Evolutionary conservation across 2,113 vertebrate genomes (phyloP).

Genomic region (Atherinomorus stipes): DNA sequence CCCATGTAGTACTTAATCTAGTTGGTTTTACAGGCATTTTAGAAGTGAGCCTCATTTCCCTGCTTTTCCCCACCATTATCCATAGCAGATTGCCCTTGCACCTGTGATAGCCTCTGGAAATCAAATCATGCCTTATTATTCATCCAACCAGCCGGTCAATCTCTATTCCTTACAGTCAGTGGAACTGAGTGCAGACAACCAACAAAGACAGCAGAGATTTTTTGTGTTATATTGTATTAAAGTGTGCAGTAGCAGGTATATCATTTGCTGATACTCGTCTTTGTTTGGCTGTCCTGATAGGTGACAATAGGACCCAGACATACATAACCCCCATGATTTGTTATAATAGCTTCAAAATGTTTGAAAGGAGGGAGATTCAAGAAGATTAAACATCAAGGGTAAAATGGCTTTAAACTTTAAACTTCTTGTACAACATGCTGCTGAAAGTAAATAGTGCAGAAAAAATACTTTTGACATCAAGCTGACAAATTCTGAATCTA

Average conservation of each 20-base stretch:
- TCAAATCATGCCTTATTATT: conserved; percentile 61
- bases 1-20: conserved; percentile 54
- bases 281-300: no score
- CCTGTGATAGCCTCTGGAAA: conserved; percentile 40
- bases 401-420: conserved; percentile 3
- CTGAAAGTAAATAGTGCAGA: conserved; percentile 2
- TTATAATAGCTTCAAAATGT: no score
- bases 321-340: no score
- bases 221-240: no score
- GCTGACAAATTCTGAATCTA: background rate
- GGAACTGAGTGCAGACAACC: no score
- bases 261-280: conserved; percentile 40
- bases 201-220: no score
- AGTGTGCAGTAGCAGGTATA: conserved; percentile 10
- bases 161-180: conserved; percentile 71
- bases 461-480: background rate
- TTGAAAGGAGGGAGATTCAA: background rate
- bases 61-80: conserved; percentile 12
- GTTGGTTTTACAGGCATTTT: conserved; percentile 26
- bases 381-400: background rate
- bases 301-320: no score
- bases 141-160: conserved; percentile 66
- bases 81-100: no score
- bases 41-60: conserved; percentile 7
- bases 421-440: background rate